Conservation (phyloP, 2,113 vertebrate genomes). For the Murina feae region DNA sequence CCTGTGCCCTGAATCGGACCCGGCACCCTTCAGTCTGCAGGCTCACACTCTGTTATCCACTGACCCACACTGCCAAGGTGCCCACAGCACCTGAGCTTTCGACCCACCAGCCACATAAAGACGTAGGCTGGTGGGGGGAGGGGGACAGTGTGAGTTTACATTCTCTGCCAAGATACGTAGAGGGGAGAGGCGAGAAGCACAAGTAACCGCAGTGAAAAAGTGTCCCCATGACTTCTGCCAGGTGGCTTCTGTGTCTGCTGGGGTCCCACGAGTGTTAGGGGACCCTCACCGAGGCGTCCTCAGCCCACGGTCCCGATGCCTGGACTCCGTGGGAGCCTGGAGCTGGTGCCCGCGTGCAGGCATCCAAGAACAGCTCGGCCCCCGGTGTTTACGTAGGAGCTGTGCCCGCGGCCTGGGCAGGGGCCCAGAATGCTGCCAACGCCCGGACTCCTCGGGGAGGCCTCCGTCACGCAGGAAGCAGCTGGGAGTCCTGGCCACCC, state of each 20-base stretch:
- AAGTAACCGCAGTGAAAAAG: background rate
- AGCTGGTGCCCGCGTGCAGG: background rate
- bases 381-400: background rate
- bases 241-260: background rate
- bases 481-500: background rate
- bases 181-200: background rate
- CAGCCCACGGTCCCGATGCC: background rate
- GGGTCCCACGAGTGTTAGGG: background rate
- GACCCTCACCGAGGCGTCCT: background rate
- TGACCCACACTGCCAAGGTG: too few species aligned
- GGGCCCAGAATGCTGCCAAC: background rate
- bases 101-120: accelerated
- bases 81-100: background rate
- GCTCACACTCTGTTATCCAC: too few species aligned
- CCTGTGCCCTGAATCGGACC: too few species aligned
- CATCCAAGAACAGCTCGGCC: background rate
- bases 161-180: background rate
- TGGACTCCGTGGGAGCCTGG: background rate
- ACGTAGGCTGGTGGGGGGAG: too few species aligned
- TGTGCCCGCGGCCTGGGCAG: background rate
- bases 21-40: too few species aligned
- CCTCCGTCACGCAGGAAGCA: background rate
- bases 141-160: background rate
- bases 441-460: background rate
- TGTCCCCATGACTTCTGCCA: background rate